Evolutionary conservation across 2,888 invertebrate species (phyloP).

Genomic region (Ctena decussata): DNA sequence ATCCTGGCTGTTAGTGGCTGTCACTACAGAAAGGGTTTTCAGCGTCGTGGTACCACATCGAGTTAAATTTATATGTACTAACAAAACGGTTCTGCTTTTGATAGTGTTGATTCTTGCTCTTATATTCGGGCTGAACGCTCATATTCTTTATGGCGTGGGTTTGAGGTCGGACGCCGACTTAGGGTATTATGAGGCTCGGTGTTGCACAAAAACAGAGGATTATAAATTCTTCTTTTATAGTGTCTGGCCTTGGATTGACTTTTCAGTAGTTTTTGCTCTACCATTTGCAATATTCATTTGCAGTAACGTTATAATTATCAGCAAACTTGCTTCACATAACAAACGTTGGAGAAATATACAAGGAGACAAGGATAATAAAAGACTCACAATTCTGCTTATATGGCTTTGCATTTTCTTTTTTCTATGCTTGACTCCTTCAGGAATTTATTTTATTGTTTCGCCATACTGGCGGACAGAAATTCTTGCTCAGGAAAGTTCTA

Average conservation of each 20-base stretch:
- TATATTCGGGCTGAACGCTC: conserved; percentile 59
- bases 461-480: conserved; percentile 39
- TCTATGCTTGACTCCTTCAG: conserved; percentile 68
- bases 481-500: background rate
- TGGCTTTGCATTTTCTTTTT: conserved; percentile 69
- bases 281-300: background rate
- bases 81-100: conserved; percentile 40
- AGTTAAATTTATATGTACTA: conserved; percentile 71
- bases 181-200: background rate
- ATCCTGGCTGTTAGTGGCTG: conserved; percentile 79
- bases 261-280: background rate
- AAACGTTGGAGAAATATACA: background rate
- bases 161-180: background rate
- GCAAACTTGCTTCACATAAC: background rate
- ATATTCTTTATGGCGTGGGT: conserved; percentile 42
- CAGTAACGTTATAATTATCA: background rate
- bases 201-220: background rate
- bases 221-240: background rate
- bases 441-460: conserved; percentile 33
- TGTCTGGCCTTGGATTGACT: conserved; percentile 13
- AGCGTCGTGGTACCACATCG: conserved; percentile 76
- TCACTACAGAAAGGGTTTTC: conserved; percentile 77
- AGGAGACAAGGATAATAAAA: background rate
- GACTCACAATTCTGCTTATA: conserved; percentile 58
- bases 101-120: conserved; percentile 41